phyloP scores from a whole-genome alignment of 2,888 invertebrate genomes.

The Plusia festucae region DNA sequence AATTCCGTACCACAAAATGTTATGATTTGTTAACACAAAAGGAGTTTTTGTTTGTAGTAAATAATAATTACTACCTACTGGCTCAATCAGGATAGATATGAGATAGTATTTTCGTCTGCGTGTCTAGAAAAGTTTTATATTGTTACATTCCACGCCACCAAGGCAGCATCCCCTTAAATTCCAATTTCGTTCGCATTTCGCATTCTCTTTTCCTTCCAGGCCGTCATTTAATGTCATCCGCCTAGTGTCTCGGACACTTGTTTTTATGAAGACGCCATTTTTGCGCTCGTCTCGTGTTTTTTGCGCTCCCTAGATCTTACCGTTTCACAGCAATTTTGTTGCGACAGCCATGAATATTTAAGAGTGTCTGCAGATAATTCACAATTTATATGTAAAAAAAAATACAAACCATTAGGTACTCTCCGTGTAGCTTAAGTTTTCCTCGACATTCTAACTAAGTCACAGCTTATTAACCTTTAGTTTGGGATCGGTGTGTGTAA shows the following conservation, averaged over 20 bases:
- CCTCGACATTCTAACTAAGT: conserved; percentile 14
- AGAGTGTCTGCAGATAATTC: conserved; percentile 26
- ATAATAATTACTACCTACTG: neutral
- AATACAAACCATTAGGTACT: neutral
- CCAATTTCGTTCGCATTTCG: conserved; percentile 13
- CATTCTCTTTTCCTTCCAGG: conserved; percentile 24
- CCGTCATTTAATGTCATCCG: conserved; percentile 34
- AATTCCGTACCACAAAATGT: neutral
- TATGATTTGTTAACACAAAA: neutral
- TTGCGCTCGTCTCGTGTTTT: conserved; percentile 28
- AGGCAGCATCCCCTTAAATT: conserved; percentile 3
- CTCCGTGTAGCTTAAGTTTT: conserved; percentile 9
- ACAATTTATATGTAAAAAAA: conserved; percentile 30
- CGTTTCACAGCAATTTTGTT: conserved; percentile 30
- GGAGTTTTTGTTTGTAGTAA: neutral
- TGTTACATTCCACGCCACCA: neutral
- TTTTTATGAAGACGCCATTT: conserved; percentile 32
- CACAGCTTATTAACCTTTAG: conserved; percentile 38
- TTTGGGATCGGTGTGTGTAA: conserved; percentile 30
- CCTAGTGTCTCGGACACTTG: conserved; percentile 34
- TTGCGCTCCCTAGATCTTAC: conserved; percentile 29
- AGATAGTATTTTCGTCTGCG: too few species aligned
- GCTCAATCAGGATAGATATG: too few species aligned
- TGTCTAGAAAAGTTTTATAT: too few species aligned
- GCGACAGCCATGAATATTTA: conserved; percentile 42